Evolutionary conservation across 2,113 vertebrate genomes (phyloP).

Genomic region (Gambusia affinis): DNA sequence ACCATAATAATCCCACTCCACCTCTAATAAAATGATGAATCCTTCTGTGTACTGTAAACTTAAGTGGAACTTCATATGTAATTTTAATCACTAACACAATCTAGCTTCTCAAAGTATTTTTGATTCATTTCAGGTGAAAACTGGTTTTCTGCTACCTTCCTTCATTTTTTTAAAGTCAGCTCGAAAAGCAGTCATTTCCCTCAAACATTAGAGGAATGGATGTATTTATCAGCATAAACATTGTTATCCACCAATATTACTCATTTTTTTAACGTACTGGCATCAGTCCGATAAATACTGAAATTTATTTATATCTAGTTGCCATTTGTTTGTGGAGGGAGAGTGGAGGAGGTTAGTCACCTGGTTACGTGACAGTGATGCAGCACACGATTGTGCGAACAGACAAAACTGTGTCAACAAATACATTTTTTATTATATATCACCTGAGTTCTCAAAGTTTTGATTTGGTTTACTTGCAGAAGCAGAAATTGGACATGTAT

Average conservation of each 20-base stretch:
- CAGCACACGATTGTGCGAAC: too few relatives aligned
- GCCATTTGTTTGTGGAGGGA: too few relatives aligned
- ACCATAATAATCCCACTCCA: neutral
- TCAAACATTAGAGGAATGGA: neutral
- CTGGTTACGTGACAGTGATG: too few relatives aligned
- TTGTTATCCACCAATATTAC: too few relatives aligned
- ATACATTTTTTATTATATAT: neutral
- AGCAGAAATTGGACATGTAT: neutral
- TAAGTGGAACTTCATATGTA: conserved; percentile 16
- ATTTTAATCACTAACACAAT: conserved; percentile 13
- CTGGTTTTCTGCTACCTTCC: conserved; percentile 1
- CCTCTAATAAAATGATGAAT: conserved; percentile 13
- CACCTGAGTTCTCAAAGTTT: neutral
- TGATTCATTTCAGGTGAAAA: neutral
- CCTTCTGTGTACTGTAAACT: conserved; percentile 1
- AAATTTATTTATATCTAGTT: too few relatives aligned
- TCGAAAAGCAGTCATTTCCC: neutral
- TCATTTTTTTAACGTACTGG: too few relatives aligned
- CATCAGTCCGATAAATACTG: too few relatives aligned
- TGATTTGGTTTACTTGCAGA: neutral
- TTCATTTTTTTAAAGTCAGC: conserved; percentile 8
- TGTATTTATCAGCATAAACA: too few relatives aligned
- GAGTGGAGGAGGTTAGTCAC: too few relatives aligned
- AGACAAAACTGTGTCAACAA: too few relatives aligned
- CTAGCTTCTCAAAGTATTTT: neutral